phyloP scores from a whole-genome alignment of 2,113 vertebrate genomes.

The Phainopepla nitens region DNA sequence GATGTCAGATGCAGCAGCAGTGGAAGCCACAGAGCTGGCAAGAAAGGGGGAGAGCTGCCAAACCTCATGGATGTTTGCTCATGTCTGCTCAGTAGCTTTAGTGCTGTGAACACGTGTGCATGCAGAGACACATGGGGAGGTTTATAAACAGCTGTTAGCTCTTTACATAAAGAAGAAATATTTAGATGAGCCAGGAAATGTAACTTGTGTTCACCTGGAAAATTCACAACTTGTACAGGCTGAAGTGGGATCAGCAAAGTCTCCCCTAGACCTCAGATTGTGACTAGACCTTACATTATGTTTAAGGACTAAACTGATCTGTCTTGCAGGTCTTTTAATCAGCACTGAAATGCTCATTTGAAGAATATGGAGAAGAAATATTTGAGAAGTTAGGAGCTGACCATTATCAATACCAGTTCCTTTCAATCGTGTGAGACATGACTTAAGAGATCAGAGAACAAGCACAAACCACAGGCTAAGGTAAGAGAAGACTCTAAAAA shows the following conservation, averaged over 20 bases:
- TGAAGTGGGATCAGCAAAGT: neutral
- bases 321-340: neutral
- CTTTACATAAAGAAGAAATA: neutral
- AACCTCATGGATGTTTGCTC: neutral
- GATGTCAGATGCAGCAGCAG: neutral
- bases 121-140: neutral
- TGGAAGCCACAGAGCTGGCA: neutral
- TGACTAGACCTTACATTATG: neutral
- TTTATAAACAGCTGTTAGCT: neutral
- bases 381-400: neutral
- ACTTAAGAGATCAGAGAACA: neutral
- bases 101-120: neutral
- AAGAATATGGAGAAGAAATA: neutral
- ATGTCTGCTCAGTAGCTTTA: neutral
- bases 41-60: neutral
- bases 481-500: neutral
- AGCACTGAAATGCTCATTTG: neutral
- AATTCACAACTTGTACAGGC: neutral
- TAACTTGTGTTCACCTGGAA: neutral
- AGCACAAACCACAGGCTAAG: neutral
- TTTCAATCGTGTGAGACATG: neutral
- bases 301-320: neutral
- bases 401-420: neutral
- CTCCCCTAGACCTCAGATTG: neutral
- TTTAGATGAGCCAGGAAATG: neutral